These are phyloP conservation scores for Xiphophorus birchmanni DNA, from an alignment of 2,797 vertebrate species.

Conservation along the genomic window DNA sequence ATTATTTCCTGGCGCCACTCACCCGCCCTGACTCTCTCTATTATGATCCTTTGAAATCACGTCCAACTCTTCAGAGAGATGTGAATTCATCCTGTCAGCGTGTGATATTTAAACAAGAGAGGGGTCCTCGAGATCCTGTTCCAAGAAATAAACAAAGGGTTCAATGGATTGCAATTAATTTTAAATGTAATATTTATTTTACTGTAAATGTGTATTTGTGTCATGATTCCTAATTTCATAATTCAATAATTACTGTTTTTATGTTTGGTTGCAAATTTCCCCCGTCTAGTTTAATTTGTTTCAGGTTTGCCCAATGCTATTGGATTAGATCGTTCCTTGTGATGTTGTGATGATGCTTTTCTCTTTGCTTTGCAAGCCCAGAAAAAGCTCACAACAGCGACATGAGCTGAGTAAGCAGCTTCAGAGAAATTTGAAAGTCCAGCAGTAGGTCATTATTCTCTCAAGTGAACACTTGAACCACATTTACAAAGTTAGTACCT, in stretches of 20 bases:
- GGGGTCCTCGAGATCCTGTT: conserved; percentile 22
- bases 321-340: neutral
- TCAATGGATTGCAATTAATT: conserved; percentile 3
- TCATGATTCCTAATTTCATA: neutral
- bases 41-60: conserved; percentile 38
- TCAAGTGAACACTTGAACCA: conserved; percentile 39
- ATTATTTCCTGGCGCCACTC: conserved; percentile 37
- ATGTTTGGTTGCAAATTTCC: neutral
- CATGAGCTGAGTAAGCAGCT: conserved; percentile 15
- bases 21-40: conserved; percentile 18
- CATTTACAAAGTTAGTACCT: conserved; percentile 28
- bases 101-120: conserved; percentile 3
- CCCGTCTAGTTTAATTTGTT: conserved; percentile 2
- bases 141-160: conserved; percentile 8
- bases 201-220: neutral
- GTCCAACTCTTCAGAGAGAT: conserved; percentile 22
- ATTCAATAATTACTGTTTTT: neutral
- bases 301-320: neutral
- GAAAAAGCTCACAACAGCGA: neutral
- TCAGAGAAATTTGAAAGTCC: conserved; percentile 15
- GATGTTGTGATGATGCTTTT: conserved; percentile 15
- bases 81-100: conserved; percentile 24
- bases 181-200: conserved; percentile 2
- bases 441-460: conserved; percentile 32
- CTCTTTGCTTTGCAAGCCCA: conserved; percentile 3